phyloP scores from a whole-genome alignment of 2,113 vertebrate genomes.

The Procavia capensis region DNA sequence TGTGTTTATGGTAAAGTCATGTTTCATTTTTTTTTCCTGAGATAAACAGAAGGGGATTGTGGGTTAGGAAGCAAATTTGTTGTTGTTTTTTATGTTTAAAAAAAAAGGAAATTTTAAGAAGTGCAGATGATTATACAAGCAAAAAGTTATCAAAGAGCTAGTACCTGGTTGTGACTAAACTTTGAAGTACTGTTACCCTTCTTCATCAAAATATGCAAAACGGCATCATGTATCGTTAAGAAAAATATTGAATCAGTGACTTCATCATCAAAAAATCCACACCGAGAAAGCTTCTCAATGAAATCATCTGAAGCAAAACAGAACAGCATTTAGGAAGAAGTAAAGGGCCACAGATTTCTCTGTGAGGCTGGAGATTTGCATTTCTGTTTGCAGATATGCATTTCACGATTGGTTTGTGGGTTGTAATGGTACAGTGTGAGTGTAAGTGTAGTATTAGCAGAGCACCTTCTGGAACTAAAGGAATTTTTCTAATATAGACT shows the following conservation, averaged over 20 bases:
- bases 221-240: conserved; percentile 94
- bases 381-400: background rate
- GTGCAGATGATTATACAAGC: background rate
- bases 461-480: conserved; percentile 15
- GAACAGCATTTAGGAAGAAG: conserved; percentile 22
- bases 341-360: background rate
- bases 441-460: background rate
- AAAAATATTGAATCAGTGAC: conserved; percentile 94
- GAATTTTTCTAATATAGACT: background rate
- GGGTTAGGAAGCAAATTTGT: conserved; percentile 58
- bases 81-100: conserved; percentile 18
- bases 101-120: conserved; percentile 53
- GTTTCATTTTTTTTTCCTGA: conserved; percentile 78
- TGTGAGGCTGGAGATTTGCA: background rate
- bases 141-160: background rate
- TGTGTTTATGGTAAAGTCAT: conserved; percentile 68
- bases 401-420: background rate
- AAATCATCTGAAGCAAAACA: conserved; percentile 88
- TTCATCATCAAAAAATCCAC: conserved; percentile 96
- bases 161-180: conserved; percentile 83
- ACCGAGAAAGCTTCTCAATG: conserved; percentile 92
- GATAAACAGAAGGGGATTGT: conserved; percentile 36
- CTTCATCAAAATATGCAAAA: conserved; percentile 91
- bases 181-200: conserved; percentile 85
- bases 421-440: background rate